Base-by-base conservation (phyloP, 2,888 invertebrate species). In the Zeuzera pyrina region DNA sequence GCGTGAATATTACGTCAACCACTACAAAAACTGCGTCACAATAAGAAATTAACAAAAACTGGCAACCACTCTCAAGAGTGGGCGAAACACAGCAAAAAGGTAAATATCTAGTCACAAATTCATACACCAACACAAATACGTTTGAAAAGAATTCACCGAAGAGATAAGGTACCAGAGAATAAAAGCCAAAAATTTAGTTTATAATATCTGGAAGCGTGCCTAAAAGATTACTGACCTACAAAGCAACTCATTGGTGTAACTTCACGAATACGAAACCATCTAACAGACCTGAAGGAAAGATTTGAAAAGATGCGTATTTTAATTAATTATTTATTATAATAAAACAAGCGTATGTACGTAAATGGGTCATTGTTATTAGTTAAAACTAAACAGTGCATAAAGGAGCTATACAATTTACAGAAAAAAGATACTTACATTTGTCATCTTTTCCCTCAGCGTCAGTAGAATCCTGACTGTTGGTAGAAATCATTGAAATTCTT, bases 271-370 rank as follows among this genome's bases (percentile, higher is more conserved):
- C 73, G 76, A 60, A 79, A 71, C 68, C 78, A 50, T 64, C 67
- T 74, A 76, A 68, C 45, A 65, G 63, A 83, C 81, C 83, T 83
- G 83, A 49, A 66, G 76, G 55, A 73, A 45, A 78, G 69, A 77
- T 52, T 24, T 10, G 11, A 24, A 11, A 12, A 6, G n/a, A n/a
- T n/a, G n/a, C 3, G 12, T 8, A 12, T 10, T 12, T 25, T n/a
- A 24, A 3, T 24, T 3, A 24, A 19, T 19, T 19, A 4, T 22
- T 22, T 22, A 10, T 22, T 22, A n/a, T n/a, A n/a, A n/a, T n/a
- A n/a, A n/a, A n/a, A n/a, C n/a, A n/a, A n/a, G n/a, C n/a, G n/a
- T n/a, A n/a, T n/a, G n/a, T n/a, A n/a, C n/a, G n/a, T n/a, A n/a
- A n/a, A n/a, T n/a, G n/a, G n/a, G n/a, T n/a, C n/a, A n/a, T n/a